phyloP scores from a whole-genome alignment of 2,888 invertebrate genomes.

The Drosophila melanosoma region DNA sequence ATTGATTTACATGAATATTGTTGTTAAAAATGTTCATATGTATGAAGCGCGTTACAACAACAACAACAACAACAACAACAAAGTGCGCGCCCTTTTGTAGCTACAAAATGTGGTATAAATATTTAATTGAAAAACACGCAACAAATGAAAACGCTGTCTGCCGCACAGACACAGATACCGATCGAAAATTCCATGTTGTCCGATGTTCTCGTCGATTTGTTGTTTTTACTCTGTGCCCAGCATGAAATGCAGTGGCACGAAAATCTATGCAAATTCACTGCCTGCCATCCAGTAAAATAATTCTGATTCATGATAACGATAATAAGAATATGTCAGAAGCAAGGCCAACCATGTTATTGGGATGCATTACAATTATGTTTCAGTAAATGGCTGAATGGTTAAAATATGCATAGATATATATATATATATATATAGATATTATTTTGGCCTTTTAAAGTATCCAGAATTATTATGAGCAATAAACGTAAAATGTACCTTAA shows the following conservation, averaged over 20 bases:
- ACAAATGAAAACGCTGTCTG: neutral
- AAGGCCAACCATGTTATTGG: neutral
- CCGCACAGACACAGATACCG: neutral
- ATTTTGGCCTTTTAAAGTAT: too few species aligned
- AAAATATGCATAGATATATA: neutral
- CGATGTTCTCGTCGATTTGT: constrained; percentile 33
- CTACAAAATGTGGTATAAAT: constrained; percentile 60
- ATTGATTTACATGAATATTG: constrained; percentile 78
- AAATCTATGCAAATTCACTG: constrained; percentile 66
- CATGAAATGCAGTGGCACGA: constrained; percentile 51
- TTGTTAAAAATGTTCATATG: constrained; percentile 51
- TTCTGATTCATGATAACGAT: constrained; percentile 34
- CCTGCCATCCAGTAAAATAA: constrained; percentile 34
- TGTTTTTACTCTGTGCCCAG: constrained; percentile 35
- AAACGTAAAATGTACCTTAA: neutral
- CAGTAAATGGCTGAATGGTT: neutral
- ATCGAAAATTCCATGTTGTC: constrained; percentile 24
- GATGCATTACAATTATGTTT: neutral
- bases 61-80: constrained; percentile 15
- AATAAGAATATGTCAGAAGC: constrained; percentile 3
- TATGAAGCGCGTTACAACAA: constrained; percentile 28
- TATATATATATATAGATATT: too few species aligned
- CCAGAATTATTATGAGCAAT: neutral
- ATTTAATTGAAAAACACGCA: constrained; percentile 78
- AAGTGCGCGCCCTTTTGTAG: constrained; percentile 36